These are phyloP conservation scores for Cairina moschata DNA, from an alignment of 2,113 vertebrate species.

Conservation along the genomic window DNA sequence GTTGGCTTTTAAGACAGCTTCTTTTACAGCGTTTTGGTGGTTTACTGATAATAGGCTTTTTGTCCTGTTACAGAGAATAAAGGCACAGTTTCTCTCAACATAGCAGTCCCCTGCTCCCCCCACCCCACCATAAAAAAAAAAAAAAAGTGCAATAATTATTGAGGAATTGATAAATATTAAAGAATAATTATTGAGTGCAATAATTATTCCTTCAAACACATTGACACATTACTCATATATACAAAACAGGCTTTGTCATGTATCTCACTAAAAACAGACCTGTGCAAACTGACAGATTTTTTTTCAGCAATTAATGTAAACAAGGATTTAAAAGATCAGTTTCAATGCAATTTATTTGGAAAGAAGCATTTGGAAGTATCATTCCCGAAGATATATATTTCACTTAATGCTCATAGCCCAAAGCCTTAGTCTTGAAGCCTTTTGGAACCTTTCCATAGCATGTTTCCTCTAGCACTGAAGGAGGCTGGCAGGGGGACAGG, in stretches of 20 bases:
- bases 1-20: neutral
- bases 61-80: neutral
- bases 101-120: neutral
- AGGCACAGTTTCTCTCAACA: neutral
- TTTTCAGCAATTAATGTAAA: neutral
- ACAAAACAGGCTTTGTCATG: neutral
- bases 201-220: neutral
- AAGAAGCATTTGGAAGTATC: neutral
- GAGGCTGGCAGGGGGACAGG: no score
- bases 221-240: neutral
- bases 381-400: neutral
- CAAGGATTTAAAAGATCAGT: conserved; percentile 8
- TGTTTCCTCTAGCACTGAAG: neutral
- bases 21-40: neutral
- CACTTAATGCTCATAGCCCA: neutral
- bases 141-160: neutral
- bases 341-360: neutral
- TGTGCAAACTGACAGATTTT: neutral
- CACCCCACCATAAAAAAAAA: neutral
- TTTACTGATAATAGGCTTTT: neutral
- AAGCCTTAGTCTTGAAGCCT: neutral
- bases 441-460: conserved; percentile 5
- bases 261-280: neutral
- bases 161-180: no score
- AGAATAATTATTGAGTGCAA: neutral